Percentiles rank a stretch among this genome's conserved stretches.
Evolutionary conservation across 1,140 invertebrate genomes (phyloP).

Genomic region (Parapsyche elsis): DNA sequence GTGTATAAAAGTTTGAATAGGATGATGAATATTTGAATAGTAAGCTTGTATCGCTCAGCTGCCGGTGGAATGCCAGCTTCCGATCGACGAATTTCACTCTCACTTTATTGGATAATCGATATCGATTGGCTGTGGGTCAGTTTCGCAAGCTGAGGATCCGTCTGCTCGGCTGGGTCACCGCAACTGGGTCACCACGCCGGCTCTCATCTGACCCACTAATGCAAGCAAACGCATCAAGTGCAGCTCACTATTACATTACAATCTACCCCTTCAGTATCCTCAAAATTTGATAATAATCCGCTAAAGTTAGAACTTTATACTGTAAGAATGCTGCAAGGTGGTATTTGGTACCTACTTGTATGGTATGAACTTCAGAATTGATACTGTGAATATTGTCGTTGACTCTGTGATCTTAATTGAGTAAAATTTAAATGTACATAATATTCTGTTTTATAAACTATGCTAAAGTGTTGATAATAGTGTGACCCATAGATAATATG

Average conservation of each 20-base stretch:
- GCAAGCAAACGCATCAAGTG: neutral
- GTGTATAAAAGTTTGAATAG: too few relatives aligned
- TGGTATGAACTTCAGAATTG: too few relatives aligned
- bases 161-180: conserved; percentile 27
- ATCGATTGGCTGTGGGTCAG: conserved; percentile 9
- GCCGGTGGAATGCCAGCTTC: neutral
- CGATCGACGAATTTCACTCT: conserved; percentile 14
- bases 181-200: conserved; percentile 29
- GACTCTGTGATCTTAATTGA: too few relatives aligned
- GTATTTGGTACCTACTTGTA: too few relatives aligned
- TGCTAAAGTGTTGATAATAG: too few relatives aligned
- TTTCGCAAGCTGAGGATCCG: conserved; percentile 9
- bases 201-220: conserved; percentile 10
- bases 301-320: too few relatives aligned
- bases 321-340: too few relatives aligned
- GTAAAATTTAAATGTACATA: too few relatives aligned
- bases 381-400: too few relatives aligned
- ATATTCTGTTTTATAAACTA: too few relatives aligned
- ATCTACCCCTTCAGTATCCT: neutral
- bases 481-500: neutral
- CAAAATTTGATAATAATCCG: too few relatives aligned
- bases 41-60: neutral
- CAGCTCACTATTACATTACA: neutral
- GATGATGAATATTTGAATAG: too few relatives aligned
- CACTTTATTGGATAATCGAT: conserved; percentile 35